These are phyloP conservation scores for Brachylomia viminalis DNA, from an alignment of 2,888 invertebrate species.

Conservation along the genomic window DNA sequence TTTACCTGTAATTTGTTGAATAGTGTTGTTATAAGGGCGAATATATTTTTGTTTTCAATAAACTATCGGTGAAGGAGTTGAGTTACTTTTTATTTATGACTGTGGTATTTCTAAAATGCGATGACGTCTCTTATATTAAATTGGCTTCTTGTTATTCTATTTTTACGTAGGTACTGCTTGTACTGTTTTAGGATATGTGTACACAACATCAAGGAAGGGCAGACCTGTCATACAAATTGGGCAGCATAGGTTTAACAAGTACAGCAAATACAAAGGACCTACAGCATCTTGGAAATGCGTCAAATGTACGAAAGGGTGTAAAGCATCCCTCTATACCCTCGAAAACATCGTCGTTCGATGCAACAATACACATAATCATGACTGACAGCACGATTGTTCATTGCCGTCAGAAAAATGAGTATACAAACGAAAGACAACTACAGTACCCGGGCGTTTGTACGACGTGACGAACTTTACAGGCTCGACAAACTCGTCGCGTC, in stretches of 20 bases:
- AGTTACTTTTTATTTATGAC: not conserved
- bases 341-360: constrained; percentile 57
- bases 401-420: not conserved
- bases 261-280: constrained; percentile 58
- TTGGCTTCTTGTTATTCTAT: not conserved
- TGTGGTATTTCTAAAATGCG: not conserved
- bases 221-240: constrained; percentile 60
- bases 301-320: constrained; percentile 34
- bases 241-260: constrained; percentile 68
- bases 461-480: no score
- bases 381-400: not conserved
- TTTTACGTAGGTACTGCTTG: constrained; percentile 3
- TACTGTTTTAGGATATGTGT: constrained; percentile 18
- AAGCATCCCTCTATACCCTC: constrained; percentile 27
- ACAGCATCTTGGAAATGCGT: constrained; percentile 47
- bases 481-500: no score
- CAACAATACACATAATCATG: constrained; percentile 49
- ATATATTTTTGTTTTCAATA: constrained; percentile 9
- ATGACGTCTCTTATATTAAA: not conserved
- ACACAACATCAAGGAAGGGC: constrained; percentile 29
- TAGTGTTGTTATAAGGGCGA: no score
- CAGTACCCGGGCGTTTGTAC: not conserved
- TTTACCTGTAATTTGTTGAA: not conserved
- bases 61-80: not conserved
- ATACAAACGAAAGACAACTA: not conserved